These are phyloP conservation scores for Hoplostethus mediterraneus DNA, from an alignment of 2,797 vertebrate genomes.

Conservation along the genomic window DNA sequence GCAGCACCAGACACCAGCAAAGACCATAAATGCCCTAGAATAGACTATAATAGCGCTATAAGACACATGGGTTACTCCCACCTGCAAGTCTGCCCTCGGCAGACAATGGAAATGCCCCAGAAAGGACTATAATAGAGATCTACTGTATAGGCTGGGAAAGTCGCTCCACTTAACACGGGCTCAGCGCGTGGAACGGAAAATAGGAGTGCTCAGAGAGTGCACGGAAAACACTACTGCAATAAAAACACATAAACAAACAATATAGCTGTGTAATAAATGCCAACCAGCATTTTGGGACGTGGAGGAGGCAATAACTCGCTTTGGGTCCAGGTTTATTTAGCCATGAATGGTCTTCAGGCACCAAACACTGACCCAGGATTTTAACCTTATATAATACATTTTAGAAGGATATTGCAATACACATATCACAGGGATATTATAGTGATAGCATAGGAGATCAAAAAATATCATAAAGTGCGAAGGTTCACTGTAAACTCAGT, in stretches of 20 bases:
- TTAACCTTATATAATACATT: too few relatives aligned
- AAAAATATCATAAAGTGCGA: too few relatives aligned
- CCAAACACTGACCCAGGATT: not conserved
- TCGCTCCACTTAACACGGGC: conserved; percentile 17
- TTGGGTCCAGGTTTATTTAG: conserved; percentile 7
- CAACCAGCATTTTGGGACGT: too few relatives aligned
- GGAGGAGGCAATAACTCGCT: conserved; percentile 3
- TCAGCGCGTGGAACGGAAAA: conserved; percentile 10
- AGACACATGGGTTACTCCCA: conserved; percentile 53
- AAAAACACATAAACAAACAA: not conserved
- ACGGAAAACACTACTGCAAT: not conserved
- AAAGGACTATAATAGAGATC: conserved; percentile 27
- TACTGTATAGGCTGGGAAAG: conserved; percentile 22
- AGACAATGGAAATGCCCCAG: conserved; percentile 68
- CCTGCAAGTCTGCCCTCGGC: conserved; percentile 52
- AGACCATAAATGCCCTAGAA: conserved; percentile 26
- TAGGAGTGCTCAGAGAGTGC: not conserved
- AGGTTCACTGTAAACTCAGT: not conserved
- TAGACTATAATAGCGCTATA: conserved; percentile 25
- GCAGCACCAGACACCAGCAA: conserved; percentile 27
- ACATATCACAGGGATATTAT: too few relatives aligned
- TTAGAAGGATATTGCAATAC: too few relatives aligned
- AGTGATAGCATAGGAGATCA: too few relatives aligned
- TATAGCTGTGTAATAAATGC: not conserved
- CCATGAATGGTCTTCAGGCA: not conserved